Percentiles rank a stretch among this genome's conserved stretches.
Evolutionary conservation across 2,113 vertebrate species (phyloP).

Genomic region (Chloebia gouldiae): DNA sequence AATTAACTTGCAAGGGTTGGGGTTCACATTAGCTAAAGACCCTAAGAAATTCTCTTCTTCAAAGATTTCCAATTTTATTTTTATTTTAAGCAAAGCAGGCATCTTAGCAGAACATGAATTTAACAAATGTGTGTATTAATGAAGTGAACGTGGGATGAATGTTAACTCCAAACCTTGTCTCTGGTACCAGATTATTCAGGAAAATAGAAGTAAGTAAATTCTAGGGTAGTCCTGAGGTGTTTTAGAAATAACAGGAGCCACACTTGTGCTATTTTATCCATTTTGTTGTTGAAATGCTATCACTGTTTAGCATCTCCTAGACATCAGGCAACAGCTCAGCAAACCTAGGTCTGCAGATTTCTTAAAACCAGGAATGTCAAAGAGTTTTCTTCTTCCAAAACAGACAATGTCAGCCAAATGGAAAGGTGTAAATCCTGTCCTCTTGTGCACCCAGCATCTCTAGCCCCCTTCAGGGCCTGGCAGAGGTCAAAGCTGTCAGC

Average conservation of each 20-base stretch:
- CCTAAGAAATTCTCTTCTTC: not conserved
- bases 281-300: not conserved
- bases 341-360: not conserved
- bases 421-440: conserved; percentile 37
- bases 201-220: not conserved
- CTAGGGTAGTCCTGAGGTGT: not conserved
- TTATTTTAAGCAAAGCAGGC: not conserved
- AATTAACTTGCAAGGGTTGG: not conserved
- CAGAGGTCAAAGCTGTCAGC: not conserved
- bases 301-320: not conserved
- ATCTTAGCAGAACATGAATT: not conserved
- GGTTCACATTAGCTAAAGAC: not conserved
- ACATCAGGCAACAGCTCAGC: not conserved
- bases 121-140: not conserved
- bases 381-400: not conserved
- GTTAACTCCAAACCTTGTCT: not conserved
- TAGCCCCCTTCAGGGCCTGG: not conserved
- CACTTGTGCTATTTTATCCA: not conserved
- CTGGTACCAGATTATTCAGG: not conserved
- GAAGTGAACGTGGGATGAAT: not conserved
- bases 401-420: not conserved
- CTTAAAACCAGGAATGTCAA: not conserved
- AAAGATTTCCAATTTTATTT: not conserved
- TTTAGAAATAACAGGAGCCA: not conserved
- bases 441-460: not conserved